phyloP scores from a whole-genome alignment of 2,113 vertebrate species.

The Sinocyclocheilus rhinocerous region DNA sequence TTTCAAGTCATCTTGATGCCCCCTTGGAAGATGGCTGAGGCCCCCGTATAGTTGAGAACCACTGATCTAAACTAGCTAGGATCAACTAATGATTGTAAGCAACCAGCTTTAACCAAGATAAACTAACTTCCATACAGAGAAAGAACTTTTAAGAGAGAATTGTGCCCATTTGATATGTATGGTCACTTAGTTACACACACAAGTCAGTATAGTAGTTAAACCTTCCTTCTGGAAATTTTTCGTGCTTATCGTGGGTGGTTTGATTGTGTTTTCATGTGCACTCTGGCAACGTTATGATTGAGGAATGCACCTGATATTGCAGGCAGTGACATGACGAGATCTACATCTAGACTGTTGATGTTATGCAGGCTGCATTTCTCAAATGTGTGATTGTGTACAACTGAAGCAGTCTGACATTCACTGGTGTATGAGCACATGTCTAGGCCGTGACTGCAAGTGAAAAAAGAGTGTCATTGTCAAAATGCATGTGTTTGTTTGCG shows the following conservation, averaged over 20 bases:
- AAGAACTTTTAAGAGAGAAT: background rate
- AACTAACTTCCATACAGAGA: no score
- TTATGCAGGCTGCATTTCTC: conserved; percentile 30
- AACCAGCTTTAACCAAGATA: no score
- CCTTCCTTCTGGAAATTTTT: background rate
- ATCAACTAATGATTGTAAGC: no score
- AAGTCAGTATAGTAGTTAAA: background rate
- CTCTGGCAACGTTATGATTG: conserved; percentile 26
- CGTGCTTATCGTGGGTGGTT: background rate
- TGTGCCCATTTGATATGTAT: background rate
- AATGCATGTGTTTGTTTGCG: conserved; percentile 44
- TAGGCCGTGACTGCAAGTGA: background rate
- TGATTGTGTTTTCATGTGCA: conserved; percentile 22
- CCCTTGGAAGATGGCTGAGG: no score
- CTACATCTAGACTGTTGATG: conserved; percentile 44
- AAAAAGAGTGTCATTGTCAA: conserved; percentile 8
- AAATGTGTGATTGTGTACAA: conserved; percentile 24
- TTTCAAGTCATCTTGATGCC: no score
- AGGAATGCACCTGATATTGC: conserved; percentile 48
- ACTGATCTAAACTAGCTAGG: no score
- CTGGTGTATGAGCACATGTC: conserved; percentile 12
- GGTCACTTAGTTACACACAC: background rate
- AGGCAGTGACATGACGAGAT: conserved; percentile 53
- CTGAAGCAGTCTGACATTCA: background rate
- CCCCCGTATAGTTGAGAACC: no score